phyloP scores from a whole-genome alignment of 2,113 vertebrate genomes.

The Indicator indicator region DNA sequence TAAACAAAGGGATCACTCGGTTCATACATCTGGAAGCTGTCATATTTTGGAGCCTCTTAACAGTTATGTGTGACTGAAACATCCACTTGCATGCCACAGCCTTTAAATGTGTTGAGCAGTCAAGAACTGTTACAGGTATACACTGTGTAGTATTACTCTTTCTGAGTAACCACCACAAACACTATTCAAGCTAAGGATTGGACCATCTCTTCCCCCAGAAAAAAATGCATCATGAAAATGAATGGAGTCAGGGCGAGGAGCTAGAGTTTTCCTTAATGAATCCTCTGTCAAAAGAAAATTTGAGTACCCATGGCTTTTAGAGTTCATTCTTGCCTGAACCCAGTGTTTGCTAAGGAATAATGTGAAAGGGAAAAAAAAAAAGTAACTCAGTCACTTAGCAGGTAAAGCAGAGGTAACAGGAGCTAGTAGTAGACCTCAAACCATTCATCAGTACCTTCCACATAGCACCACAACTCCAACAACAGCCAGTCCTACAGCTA shows the following conservation, averaged over 20 bases:
- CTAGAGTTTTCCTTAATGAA: not conserved
- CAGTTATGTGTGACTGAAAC: constrained; percentile 53
- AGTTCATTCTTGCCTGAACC: not conserved
- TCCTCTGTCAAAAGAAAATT: not conserved
- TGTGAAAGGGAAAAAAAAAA: not conserved
- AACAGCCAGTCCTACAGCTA: not conserved
- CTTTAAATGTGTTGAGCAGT: constrained; percentile 20
- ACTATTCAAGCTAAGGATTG: not conserved
- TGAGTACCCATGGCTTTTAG: not conserved
- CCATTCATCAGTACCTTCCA: not conserved
- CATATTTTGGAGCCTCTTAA: constrained; percentile 83
- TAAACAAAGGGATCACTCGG: constrained; percentile 89
- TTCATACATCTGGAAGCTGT: constrained; percentile 93
- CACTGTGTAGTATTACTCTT: not conserved
- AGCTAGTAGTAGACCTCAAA: not conserved
- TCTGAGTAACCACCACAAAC: not conserved
- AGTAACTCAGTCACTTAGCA: not conserved
- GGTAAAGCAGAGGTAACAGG: not conserved
- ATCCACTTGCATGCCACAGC: constrained; percentile 27
- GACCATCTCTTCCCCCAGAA: not conserved
- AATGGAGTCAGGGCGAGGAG: not conserved
- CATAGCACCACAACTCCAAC: not conserved
- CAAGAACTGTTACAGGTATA: not conserved
- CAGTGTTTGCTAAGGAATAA: not conserved
- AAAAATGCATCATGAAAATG: not conserved